A percentile compares a stretch with the other conserved stretches of the same genome.
Conservation (phyloP, 2,888 invertebrate species). For the Endotricha flammealis region DNA sequence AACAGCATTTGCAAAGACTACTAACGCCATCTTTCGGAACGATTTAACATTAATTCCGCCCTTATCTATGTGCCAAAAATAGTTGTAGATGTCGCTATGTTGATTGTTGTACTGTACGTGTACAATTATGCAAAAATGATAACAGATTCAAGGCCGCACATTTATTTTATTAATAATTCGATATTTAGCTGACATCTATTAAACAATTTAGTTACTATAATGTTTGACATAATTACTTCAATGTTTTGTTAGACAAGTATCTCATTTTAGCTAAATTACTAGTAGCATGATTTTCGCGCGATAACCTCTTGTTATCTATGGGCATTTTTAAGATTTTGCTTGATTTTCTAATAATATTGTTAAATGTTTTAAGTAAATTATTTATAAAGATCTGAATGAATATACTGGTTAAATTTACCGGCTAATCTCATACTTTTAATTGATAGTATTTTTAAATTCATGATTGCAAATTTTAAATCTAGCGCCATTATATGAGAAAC, state of each 20-base stretch:
- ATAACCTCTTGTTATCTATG: constrained; percentile 14
- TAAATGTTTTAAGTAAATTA: neutral
- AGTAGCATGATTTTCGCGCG: neutral
- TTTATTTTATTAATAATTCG: too few relatives aligned
- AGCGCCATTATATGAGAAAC: constrained; percentile 61
- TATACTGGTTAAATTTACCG: neutral
- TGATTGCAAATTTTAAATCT: constrained; percentile 64
- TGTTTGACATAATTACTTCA: too few relatives aligned
- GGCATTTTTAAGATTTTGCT: constrained; percentile 60
- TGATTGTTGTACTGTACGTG: constrained; percentile 14
- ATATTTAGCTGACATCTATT: too few relatives aligned
- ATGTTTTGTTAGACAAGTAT: neutral
- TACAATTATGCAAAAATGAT: constrained; percentile 10
- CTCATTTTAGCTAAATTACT: neutral
- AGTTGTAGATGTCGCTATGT: constrained; percentile 39
- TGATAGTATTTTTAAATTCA: neutral
- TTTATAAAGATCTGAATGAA: neutral
- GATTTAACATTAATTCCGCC: constrained; percentile 3
- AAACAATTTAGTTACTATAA: too few relatives aligned
- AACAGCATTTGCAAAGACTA: constrained; percentile 27
- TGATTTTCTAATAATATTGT: too few relatives aligned
- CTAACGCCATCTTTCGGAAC: constrained; percentile 47
- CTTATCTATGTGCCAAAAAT: constrained; percentile 7
- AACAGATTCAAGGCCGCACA: constrained; percentile 10
- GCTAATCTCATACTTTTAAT: neutral